Conservation (phyloP, 1,140 invertebrate species). For the Leptonema lineaticorne region DNA sequence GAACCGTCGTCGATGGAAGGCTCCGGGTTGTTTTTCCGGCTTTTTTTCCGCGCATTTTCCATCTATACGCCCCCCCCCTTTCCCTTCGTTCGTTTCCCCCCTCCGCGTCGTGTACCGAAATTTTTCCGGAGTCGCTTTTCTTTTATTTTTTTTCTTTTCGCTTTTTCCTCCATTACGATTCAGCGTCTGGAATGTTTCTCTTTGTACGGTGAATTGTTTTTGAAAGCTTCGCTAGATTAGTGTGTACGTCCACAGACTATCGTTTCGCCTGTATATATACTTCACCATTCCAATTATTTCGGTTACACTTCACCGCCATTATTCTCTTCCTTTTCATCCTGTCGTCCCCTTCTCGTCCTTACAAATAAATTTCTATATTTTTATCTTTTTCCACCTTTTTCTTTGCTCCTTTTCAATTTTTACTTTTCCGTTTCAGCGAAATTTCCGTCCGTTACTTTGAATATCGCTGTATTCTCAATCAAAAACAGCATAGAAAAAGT, state of each 20-base stretch:
- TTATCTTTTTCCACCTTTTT: too few species aligned
- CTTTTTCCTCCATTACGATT: neutral
- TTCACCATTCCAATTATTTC: slow-evolving; percentile 9
- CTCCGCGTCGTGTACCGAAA: neutral
- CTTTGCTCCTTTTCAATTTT: too few species aligned
- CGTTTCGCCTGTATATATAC: neutral
- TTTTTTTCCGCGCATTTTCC: neutral
- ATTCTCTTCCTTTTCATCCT: too few species aligned
- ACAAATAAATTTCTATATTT: too few species aligned
- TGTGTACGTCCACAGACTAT: neutral
- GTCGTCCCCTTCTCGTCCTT: too few species aligned
- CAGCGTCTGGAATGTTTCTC: neutral
- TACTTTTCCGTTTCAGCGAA: too few species aligned
- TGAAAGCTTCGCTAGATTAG: neutral
- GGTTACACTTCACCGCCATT: neutral
- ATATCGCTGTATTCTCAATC: too few species aligned
- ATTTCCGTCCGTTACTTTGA: too few species aligned
- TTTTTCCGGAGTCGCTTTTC: slow-evolving; percentile 7
- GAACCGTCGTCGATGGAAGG: neutral
- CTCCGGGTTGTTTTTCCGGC: neutral
- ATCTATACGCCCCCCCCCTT: neutral
- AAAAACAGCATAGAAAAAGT: too few species aligned
- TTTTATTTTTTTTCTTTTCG: neutral
- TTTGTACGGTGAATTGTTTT: neutral
- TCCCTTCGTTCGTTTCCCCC: neutral